Evolutionary conservation across 2,888 invertebrate genomes (phyloP).

Genomic region (Yponomeuta evonymella): DNA sequence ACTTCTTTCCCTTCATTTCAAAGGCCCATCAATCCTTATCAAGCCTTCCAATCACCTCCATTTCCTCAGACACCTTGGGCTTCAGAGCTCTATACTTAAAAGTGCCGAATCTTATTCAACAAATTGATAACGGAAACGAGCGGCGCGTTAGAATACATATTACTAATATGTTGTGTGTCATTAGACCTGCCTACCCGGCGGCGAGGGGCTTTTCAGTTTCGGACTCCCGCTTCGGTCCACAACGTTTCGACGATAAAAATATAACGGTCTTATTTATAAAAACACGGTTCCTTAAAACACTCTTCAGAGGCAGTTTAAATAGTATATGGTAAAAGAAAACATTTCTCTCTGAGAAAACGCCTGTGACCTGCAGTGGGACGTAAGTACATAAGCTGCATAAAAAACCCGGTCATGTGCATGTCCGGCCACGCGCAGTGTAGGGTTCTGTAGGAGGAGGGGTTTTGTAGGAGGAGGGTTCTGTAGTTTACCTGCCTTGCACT

Average conservation of each 20-base stretch:
- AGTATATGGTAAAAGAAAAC: no score
- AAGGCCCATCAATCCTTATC: neutral
- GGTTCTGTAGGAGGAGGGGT: no score
- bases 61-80: neutral
- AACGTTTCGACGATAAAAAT: neutral
- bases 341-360: no score
- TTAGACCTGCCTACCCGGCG: constrained; percentile 24
- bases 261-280: no score
- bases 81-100: constrained; percentile 37
- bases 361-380: no score
- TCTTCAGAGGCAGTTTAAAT: no score
- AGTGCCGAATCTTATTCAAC: constrained; percentile 43
- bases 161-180: constrained; percentile 25
- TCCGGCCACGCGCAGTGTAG: no score
- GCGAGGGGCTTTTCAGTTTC: constrained; percentile 33
- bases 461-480: no score
- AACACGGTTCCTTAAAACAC: no score
- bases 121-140: constrained; percentile 51
- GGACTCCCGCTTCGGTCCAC: neutral
- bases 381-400: no score
- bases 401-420: no score
- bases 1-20: neutral
- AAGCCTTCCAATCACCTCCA: neutral
- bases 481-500: no score
- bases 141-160: constrained; percentile 18